Evolutionary conservation across 2,888 invertebrate species (phyloP), one percentile per base, ranked within the genome.

Genomic region (Caenorhabditis parvicauda): DNA sequence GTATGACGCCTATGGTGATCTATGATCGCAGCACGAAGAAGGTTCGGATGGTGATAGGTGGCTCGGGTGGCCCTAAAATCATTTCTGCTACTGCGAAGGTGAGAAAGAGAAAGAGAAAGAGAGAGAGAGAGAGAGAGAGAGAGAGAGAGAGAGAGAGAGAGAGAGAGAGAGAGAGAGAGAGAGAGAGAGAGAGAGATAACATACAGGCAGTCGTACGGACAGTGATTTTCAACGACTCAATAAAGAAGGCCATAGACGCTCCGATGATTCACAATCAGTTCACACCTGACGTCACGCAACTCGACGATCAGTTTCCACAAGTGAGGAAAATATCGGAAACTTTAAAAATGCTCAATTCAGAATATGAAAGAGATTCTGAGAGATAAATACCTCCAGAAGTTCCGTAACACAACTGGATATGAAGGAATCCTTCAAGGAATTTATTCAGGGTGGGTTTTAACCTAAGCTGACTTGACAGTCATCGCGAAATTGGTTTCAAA

Each of bases 61-160:
- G 89, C 1, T 90, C 93, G 1, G 93, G 94, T 2, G 94, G 94
- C 25, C 88, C 90, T 0, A 90, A 89, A 82, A 94, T 94, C 64
- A 91, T 91, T 2, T 89, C 91, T 0, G 87, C 89, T 59, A 87
- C 89, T n/a, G 82, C 84, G 7, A 82, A 78, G 25, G 62, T 67
- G 3, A 49, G 24, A n/a, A n/a, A n/a, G n/a, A n/a, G n/a, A n/a
- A n/a, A n/a, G n/a, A n/a, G n/a, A n/a, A n/a, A n/a, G n/a, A n/a
- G n/a, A n/a, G n/a, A n/a, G n/a, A n/a, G n/a, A n/a, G n/a, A n/a
- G n/a, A n/a, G n/a, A n/a, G n/a, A n/a, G n/a, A n/a, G n/a, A n/a
- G n/a, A n/a, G n/a, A n/a, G n/a, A n/a, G n/a, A n/a, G n/a, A n/a
- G n/a, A n/a, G n/a, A n/a, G n/a, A n/a, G n/a, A n/a, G n/a, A n/a